Base-by-base conservation (phyloP, 1,140 invertebrate species). In the Argopecten irradians region DNA sequence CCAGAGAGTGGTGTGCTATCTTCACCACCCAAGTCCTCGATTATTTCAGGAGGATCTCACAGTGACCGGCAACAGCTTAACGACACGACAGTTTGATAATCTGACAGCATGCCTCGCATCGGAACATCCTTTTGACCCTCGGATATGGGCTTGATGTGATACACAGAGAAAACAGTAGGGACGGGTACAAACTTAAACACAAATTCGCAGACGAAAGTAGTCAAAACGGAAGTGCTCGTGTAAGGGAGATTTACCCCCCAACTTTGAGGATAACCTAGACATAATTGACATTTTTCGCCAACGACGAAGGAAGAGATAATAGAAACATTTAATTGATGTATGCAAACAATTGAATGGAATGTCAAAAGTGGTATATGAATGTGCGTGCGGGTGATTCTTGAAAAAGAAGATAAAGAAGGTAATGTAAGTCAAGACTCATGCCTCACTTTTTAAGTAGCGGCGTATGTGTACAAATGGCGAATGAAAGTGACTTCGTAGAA, bases 281-380 rank as follows among this genome's bases (percentile, higher is more conserved):
- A 34, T 83, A n/a, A 36, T 19, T 87, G 14, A 87, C 55, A 28
- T 71, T 86, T 82, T 86, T 86, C 33, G 19, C 43, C 34, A 82
- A 86, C 28, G n/a, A 22, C 34, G 14, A 34, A 55, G 71, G 34
- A 33, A n/a, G 86, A 86, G 11, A 71, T 86, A 14, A 55, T 71
- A 13, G 35, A n/a, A 34, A n/a, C 86, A 86, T 86, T 34, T 82
- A 82, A 41, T 28, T 14, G 16, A 41, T 34, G 36, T n/a, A 34
- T 55, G 55, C 16, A 11, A 41, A 34, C 22, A 39, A 9, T 55
- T 87, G 8, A 86, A 82, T n/a, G 46, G 41, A n/a, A 82, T 83
- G n/a, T n/a, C n/a, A n/a, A 34, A 87, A 83, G n/a, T 87, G 34
- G 34, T 33, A 32, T 83, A n/a, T 87, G 14, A 22, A 32, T 3